Evolutionary conservation across 2,888 invertebrate species (phyloP), one percentile per base, ranked within the genome.

Genomic region (Allolobophora icterica): DNA sequence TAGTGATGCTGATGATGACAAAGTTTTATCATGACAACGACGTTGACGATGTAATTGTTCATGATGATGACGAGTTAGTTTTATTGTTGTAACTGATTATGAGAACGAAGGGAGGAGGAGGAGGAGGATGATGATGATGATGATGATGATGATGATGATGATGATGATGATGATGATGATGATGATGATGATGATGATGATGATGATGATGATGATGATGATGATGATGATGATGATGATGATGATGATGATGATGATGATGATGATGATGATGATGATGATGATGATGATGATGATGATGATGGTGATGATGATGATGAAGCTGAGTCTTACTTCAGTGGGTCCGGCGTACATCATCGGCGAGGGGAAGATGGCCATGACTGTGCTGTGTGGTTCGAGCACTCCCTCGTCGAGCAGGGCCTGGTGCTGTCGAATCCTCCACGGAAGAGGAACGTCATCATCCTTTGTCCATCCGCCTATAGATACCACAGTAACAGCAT

Each of bases 281-380:
- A 24, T 52, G 52, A 24, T 24, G 1, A 24, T 24, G 52, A 1
- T 52, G 52, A 1, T 52, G 52, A 1, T 71, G 71, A n/a, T 30
- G 71, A n/a, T 30, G 71, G 11, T 30, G 30, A 2, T n/a, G 30
- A 52, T 52, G 52, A 24, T 52, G 52, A 52, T 45, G 45, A 52
- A 4, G n/a, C 30, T 30, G 71, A 71, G 71, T 30, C 84, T n/a
- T 45, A 92, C 98, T 96, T 99, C 99, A 30, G 99, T 98, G 33
- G 99, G 99, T 0, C 99, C 99, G 3, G 99, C 99, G 95, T 99
- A 99, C 97, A 99, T 97, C 99, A 99, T 99, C 1, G 99, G 99
- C 90, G 99, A 99, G 0, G 99, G 99, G 96, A 99, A 99, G 94
- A 99, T 99, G 0, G 99, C 99, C 92, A 99, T 96, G 30, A 99